Evolutionary conservation across 2,113 vertebrate species (phyloP).

Genomic region (Zosterops pallidus): DNA sequence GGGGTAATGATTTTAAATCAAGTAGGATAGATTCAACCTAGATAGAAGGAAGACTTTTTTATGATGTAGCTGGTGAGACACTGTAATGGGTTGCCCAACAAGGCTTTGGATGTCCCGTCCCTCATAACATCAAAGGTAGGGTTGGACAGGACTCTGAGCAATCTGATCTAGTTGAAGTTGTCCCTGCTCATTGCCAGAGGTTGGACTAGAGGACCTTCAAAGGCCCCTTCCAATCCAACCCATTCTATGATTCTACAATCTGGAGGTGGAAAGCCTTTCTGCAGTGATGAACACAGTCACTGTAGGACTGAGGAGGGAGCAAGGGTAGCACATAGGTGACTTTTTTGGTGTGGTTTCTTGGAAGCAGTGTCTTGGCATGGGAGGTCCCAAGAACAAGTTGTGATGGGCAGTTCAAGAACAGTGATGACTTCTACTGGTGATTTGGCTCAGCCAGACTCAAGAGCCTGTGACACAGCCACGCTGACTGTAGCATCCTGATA

Average conservation of each 20-base stretch:
- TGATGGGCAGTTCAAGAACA: background rate
- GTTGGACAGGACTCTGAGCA: background rate
- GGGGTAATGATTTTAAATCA: background rate
- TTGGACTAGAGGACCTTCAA: background rate
- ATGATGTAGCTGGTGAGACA: background rate
- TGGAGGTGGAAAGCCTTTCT: background rate
- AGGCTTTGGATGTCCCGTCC: background rate
- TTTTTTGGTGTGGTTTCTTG: background rate
- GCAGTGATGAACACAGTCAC: background rate
- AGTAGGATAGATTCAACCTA: background rate
- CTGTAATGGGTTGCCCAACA: rapidly evolving
- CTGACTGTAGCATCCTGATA: background rate
- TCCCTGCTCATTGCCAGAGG: rapidly evolving
- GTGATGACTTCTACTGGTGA: background rate
- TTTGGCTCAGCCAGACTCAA: background rate
- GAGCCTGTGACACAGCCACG: background rate
- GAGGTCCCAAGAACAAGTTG: background rate
- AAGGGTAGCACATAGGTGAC: background rate
- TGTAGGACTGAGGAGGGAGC: background rate
- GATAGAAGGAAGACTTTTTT: background rate
- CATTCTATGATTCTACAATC: background rate
- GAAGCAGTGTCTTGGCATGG: background rate
- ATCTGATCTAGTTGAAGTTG: background rate
- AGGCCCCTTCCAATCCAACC: background rate
- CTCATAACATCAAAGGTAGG: rapidly evolving